These are phyloP conservation scores for Drosophila antonietae DNA, from an alignment of 2,888 invertebrate genomes.

Conservation along the genomic window DNA sequence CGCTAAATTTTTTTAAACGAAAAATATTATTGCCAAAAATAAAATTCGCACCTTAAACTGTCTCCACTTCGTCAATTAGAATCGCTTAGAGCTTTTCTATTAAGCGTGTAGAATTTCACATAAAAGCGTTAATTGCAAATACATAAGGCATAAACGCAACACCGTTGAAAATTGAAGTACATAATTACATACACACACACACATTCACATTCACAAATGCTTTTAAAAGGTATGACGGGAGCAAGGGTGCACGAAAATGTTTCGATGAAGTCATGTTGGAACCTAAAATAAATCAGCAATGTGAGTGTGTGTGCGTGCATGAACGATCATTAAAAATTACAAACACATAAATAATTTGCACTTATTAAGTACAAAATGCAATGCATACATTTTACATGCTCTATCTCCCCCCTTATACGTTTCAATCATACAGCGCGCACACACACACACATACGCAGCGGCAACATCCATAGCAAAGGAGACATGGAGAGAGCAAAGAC, in stretches of 20 bases:
- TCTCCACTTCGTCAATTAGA: constrained; percentile 65
- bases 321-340: constrained; percentile 67
- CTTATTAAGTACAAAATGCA: constrained; percentile 74
- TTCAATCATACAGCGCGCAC: constrained; percentile 13
- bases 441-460: constrained; percentile 15
- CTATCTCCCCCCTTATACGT: constrained; percentile 27
- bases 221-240: constrained; percentile 8
- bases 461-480: constrained; percentile 37
- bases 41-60: constrained; percentile 41
- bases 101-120: constrained; percentile 70
- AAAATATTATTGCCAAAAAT: constrained; percentile 5
- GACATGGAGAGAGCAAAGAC: constrained; percentile 24
- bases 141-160: constrained; percentile 53
- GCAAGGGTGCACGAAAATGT: constrained; percentile 46
- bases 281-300: constrained; percentile 71
- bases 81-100: constrained; percentile 57
- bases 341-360: constrained; percentile 65
- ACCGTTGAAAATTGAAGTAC: constrained; percentile 64
- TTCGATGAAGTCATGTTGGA: constrained; percentile 76
- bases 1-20: not conserved
- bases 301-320: constrained; percentile 19
- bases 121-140: constrained; percentile 61
- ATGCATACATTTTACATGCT: constrained; percentile 60
- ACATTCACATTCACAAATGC: not conserved
- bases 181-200: constrained; percentile 26